phyloP scores from a whole-genome alignment of 2,797 vertebrate species.

The Apodemus agrarius region DNA sequence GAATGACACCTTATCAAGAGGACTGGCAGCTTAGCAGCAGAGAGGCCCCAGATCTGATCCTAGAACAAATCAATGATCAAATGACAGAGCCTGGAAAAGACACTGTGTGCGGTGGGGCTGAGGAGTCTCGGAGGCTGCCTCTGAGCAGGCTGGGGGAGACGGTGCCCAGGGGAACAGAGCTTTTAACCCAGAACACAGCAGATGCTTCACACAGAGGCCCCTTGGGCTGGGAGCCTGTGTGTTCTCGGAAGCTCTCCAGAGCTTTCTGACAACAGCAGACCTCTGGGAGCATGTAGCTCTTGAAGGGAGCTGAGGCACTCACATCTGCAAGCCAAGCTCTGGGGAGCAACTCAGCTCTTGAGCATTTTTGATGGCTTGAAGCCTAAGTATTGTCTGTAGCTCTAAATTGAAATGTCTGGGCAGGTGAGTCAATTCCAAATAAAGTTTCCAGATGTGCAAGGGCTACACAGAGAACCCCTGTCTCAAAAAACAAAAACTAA shows the following conservation, averaged over 20 bases:
- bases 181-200: neutral
- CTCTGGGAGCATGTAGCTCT: neutral
- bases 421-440: neutral
- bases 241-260: neutral
- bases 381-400: neutral
- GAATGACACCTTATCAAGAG: neutral
- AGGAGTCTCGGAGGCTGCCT: neutral
- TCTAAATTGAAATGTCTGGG: conserved; percentile 18
- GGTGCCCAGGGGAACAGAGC: rapidly evolving
- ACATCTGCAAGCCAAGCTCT: neutral
- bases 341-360: neutral
- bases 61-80: neutral
- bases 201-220: neutral
- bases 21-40: neutral
- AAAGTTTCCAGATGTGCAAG: neutral
- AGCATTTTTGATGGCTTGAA: neutral
- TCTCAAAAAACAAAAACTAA: neutral
- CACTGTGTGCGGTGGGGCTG: neutral
- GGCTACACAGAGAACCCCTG: neutral
- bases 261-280: neutral
- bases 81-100: rapidly evolving
- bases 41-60: neutral
- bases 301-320: neutral
- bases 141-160: rapidly evolving
- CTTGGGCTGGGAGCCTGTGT: neutral